Evolutionary conservation across 2,888 invertebrate genomes (phyloP).

Genomic region (Tenodera sinensis): DNA sequence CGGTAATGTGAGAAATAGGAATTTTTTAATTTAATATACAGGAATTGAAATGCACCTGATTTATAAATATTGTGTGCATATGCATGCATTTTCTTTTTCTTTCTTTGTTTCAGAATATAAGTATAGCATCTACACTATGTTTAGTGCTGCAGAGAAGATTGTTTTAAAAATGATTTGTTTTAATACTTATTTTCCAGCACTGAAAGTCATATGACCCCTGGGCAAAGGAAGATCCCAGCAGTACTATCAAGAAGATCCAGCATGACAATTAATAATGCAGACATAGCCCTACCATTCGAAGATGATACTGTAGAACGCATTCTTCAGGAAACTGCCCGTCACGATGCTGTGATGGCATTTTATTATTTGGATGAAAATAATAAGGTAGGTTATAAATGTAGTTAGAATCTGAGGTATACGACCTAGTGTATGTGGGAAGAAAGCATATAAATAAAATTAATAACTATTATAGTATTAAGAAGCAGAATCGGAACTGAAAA

Average conservation of each 20-base stretch:
- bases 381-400: constrained; percentile 53
- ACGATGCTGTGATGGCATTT: constrained; percentile 86
- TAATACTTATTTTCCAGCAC: neutral
- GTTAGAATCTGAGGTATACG: neutral
- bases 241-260: constrained; percentile 44
- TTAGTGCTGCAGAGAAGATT: no score
- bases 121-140: no score
- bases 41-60: no score
- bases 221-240: neutral
- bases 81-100: no score
- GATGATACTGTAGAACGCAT: constrained; percentile 56
- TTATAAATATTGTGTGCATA: no score
- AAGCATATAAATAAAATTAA: no score
- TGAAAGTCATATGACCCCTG: neutral
- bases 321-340: constrained; percentile 70
- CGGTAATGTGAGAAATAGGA: no score
- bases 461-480: no score
- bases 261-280: constrained; percentile 38
- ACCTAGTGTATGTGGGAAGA: neutral
- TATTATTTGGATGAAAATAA: constrained; percentile 87
- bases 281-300: constrained; percentile 30
- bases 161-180: no score
- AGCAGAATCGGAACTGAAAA: no score
- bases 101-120: no score
- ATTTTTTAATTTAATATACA: no score